Base-by-base conservation (phyloP, 2,888 invertebrate species). In the Netelia fuscicornis region DNA sequence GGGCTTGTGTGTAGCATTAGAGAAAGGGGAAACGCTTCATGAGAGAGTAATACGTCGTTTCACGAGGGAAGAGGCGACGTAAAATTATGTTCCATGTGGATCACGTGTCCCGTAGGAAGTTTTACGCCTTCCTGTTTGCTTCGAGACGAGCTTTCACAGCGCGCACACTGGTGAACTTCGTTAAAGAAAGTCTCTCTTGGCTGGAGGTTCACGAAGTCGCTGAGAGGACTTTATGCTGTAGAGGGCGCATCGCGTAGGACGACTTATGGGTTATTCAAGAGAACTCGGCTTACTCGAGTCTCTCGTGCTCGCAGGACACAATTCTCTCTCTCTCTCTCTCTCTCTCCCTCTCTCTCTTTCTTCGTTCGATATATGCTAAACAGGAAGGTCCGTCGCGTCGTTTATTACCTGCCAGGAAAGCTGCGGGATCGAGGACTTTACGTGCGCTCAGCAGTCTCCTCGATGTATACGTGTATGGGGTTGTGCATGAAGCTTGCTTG, bases 251-350 rank as follows among this genome's bases (percentile, higher is more conserved):
- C 71, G 42, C 48, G 72, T 42, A 79, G 44, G 87, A 89, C 89
- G 88, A 90, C 90, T 91, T 91, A 91, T 92, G 91, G 90, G 92
- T 92, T 92, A 92, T 92, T 92, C 92, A 92, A 85, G 83, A 88
- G 90, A 86, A 86, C 86, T 86, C 88, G 74, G 81, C 68, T 72
- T 71, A 67, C 78, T 48, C 48, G n/a, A 11, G n/a, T 37, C 13
- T 48, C 48, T 48, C 13, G 13, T 48, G n/a, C 37, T 13, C 65
- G 10, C 67, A 48, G 11, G 13, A 44, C 11, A 48, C 6, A 20
- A 52, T 20, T 68, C 25, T 58, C 48, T 20, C 58, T 23, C 42
- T 20, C 20, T 52, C 52, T 13, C 2, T 67, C 30, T 77, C 10
- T 42, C 62, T 25, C 60, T 54, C 9, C 10, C 2, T 67, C 30